Evolutionary conservation across 1,140 invertebrate genomes (phyloP), one percentile per base, ranked within the genome.

Genomic region (Manduca sexta): DNA sequence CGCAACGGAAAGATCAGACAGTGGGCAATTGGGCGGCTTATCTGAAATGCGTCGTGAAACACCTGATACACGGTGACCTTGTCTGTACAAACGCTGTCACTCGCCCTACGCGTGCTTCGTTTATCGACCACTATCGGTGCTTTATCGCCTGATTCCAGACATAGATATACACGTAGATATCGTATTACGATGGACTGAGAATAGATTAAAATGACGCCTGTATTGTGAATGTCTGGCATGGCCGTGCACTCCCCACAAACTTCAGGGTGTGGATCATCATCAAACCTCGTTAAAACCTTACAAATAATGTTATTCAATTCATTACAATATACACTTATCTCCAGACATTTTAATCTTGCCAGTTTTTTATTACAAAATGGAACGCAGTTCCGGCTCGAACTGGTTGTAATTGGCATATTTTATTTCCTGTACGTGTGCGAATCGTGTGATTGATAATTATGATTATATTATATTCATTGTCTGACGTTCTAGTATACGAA

Each of bases 121-220:
- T 56, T 54, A 51, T 52, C 43, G 13, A 29, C n/a, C 26, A 15
- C 17, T 37, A 51, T 51, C 56, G 12, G 17, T 26, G n/a, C 18
- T 10, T 56, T 67, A 63, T 70, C 61, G 51, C 45, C 54, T 54
- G 54, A 57, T 49, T 33, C 49, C 58, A 56, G 58, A 60, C 52
- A 47, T 44, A 17, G 40, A 48, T 48, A 49, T 45, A 45, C 45
- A 55, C 17, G n/a, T 42, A 34, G 41, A 12, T n/a, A 40, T 18
- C 16, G 15, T 40, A 40, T 17, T 18, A 13, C 13, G 15, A 18
- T 15, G 18, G 21, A 5, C 21, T 26, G 8, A 5, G 4, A 5
- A 26, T 26, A 26, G 21, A 26, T 26, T 26, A 26, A 8, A 3
- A 26, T 8, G 4, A 26, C 21, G 4, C 21, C 4, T 26, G 21